Base-by-base conservation (phyloP, 2,113 vertebrate genomes). In the Aptenodytes patagonicus region DNA sequence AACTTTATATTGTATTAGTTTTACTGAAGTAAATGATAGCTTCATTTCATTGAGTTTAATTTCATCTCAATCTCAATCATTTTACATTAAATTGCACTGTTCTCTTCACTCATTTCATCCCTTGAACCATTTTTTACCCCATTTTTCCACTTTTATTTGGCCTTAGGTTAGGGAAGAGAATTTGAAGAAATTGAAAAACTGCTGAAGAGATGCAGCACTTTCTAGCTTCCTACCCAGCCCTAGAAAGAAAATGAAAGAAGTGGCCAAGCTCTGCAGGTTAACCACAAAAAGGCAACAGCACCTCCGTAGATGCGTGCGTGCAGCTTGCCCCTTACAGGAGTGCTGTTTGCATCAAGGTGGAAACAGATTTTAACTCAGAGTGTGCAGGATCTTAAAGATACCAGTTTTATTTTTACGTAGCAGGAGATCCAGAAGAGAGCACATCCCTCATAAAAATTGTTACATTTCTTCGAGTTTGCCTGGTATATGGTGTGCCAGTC, bases 301-400 rank as follows among this genome's bases (percentile, higher is more conserved):
- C 6, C 12, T 49, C 15, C 2, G 3, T 40, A 55, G 40, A 18
- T 55, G 21, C 20, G 32, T 62, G 26, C 1, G 0, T 44, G 49
- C 16, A 14, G 34, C n/a, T 80, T 47, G 21, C 25, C 13, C 47
- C 36, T 38, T 42, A 19, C 21, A 11, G 10, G 24, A 57, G 38
- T 18, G 16, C 46, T 83, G 24, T 34, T 40, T 52, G 44, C 58
- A n/a, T 29, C 2, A 1, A 38, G 5, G 14, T 38, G 17, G 44
- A 88, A 58, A 38, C 11, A 47, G n/a, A 32, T 61, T 57, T 72
- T 51, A 60, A 79, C 52, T 60, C 11, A 6, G 46, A 51, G 5
- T 32, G 31, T 0, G 0, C 28, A 75, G 46, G 26, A 20, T 20
- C n/a, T 29, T 85, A 47, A 51, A 69, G 22, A 55, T 21, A 49